Percentiles rank a stretch among this genome's conserved stretches.
Evolutionary conservation across 1,140 invertebrate genomes (phyloP).

Genomic region (Calliphora vicina): DNA sequence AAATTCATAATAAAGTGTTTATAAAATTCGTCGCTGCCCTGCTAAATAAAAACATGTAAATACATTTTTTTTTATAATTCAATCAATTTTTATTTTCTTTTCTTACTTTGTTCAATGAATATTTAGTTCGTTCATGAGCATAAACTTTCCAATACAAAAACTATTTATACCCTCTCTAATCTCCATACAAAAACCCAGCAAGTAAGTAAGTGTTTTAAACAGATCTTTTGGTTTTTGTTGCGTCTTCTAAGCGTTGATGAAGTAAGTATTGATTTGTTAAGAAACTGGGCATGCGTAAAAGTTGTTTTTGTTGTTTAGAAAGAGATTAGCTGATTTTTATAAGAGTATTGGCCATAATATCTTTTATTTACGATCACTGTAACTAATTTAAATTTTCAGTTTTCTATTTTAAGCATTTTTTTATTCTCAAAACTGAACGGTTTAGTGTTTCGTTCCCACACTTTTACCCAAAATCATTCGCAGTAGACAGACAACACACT

Average conservation of each 20-base stretch:
- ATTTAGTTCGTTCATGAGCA: neutral
- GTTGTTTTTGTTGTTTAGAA: neutral
- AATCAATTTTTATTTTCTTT: neutral
- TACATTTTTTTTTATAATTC: no score
- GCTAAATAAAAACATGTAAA: no score
- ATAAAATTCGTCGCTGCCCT: no score
- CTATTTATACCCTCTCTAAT: neutral
- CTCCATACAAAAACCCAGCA: neutral
- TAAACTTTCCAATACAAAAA: neutral
- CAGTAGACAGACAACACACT: slow-evolving; percentile 35
- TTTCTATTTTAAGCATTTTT: neutral
- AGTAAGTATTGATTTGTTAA: no score
- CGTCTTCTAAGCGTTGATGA: no score
- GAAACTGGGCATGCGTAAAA: neutral
- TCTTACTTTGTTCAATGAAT: neutral
- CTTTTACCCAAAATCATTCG: slow-evolving; percentile 47
- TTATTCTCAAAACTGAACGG: slow-evolving; percentile 32
- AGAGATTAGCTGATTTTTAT: slow-evolving; percentile 62
- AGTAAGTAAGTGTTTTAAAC: neutral
- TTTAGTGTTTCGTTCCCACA: slow-evolving; percentile 57
- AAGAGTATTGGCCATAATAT: slow-evolving; percentile 60
- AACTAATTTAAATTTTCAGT: slow-evolving; percentile 62
- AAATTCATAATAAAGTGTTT: no score
- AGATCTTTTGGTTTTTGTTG: no score
- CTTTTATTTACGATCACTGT: slow-evolving; percentile 61